Conservation (phyloP, 2,797 vertebrate species). For the Vultur gryphus region DNA sequence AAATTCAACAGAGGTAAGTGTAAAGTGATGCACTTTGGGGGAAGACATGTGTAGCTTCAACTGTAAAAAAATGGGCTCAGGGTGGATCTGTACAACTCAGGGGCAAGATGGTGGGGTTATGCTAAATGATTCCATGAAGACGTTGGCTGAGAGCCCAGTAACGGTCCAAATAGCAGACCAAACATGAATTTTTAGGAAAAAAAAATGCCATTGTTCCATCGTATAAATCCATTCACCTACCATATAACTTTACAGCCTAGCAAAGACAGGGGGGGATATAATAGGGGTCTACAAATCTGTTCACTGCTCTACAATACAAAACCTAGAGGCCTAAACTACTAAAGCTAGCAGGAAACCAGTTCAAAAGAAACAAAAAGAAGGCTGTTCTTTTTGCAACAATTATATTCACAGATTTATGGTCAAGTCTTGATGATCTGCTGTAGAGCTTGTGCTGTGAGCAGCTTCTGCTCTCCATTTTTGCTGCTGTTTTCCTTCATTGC, state of each 20-base stretch:
- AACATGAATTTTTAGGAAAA: neutral
- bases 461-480: neutral
- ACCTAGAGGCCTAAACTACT: neutral
- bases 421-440: neutral
- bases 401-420: neutral
- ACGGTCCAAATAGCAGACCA: neutral
- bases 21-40: neutral
- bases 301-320: neutral
- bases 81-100: neutral
- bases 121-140: neutral
- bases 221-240: neutral
- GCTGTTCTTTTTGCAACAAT: neutral
- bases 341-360: neutral
- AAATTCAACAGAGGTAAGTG: neutral
- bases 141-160: neutral
- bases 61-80: neutral
- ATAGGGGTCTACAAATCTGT: neutral
- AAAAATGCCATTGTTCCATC: accelerated
- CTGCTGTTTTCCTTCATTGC: neutral
- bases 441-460: neutral
- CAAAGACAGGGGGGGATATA: neutral
- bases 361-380: neutral
- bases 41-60: accelerated
- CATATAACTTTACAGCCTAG: neutral
- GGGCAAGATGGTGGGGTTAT: neutral